Conservation (phyloP, 2,797 vertebrate genomes). For the Oreonectes daqikongensis region DNA sequence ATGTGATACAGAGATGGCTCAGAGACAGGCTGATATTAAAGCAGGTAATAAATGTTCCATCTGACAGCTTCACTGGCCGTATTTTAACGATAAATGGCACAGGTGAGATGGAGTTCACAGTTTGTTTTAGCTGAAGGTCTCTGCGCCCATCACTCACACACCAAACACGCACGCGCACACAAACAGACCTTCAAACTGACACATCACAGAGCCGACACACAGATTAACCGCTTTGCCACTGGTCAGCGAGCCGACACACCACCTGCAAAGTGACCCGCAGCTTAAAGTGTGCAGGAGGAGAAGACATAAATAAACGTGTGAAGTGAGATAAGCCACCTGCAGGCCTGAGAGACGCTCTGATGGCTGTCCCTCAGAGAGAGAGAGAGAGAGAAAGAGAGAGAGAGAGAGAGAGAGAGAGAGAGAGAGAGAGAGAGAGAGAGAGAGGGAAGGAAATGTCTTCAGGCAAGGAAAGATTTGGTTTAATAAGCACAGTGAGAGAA, state of each 20-base stretch:
- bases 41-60: conserved; percentile 44
- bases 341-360: conserved; percentile 19
- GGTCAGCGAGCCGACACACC: conserved; percentile 39
- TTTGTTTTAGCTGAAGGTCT: conserved; percentile 53
- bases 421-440: too few species aligned
- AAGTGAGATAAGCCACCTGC: conserved; percentile 36
- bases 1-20: conserved; percentile 19
- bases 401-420: not conserved
- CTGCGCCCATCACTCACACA: conserved; percentile 39
- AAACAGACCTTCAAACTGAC: conserved; percentile 44
- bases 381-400: not conserved
- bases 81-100: conserved; percentile 51
- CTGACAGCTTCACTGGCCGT: conserved; percentile 47
- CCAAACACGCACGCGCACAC: conserved; percentile 30
- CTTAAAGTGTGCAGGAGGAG: conserved; percentile 17
- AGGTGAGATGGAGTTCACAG: conserved; percentile 47
- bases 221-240: conserved; percentile 47
- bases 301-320: conserved; percentile 34
- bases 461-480: not conserved
- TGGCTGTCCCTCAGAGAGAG: conserved; percentile 25
- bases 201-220: conserved; percentile 42
- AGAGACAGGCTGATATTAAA: conserved; percentile 46
- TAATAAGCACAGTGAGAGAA: conserved; percentile 8
- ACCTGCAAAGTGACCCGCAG: conserved; percentile 41
- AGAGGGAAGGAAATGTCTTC: not conserved